A percentile compares a stretch with the other conserved stretches of the same genome.
Evolutionary conservation across 1,140 invertebrate genomes (phyloP).

Genomic region (Holcopasites calliopsidis): DNA sequence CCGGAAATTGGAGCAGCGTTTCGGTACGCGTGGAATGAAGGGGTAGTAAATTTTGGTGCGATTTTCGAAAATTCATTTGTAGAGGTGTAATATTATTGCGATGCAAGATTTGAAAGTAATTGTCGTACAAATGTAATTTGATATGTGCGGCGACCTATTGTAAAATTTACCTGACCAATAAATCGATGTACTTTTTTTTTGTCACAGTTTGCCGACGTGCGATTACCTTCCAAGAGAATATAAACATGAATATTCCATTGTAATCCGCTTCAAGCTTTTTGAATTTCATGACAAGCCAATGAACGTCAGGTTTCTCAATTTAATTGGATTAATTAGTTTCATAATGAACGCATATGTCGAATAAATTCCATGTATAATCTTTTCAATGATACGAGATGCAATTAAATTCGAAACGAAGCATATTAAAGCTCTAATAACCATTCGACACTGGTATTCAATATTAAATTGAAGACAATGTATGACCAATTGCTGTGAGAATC

Average conservation of each 20-base stretch:
- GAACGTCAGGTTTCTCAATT: not conserved
- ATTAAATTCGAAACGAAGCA: not conserved
- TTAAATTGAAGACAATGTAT: too few relatives aligned
- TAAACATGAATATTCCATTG: not conserved
- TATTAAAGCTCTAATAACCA: not conserved
- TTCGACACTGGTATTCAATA: not conserved
- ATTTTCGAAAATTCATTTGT: too few relatives aligned
- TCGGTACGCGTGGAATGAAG: not conserved
- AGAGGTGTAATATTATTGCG: too few relatives aligned
- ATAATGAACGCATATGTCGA: too few relatives aligned
- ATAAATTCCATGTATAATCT: not conserved
- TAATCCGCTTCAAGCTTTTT: not conserved
- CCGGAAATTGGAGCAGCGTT: slow-evolving; percentile 2
- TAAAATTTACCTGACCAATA: not conserved
- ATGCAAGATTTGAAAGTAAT: too few relatives aligned
- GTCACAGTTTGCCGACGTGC: not conserved
- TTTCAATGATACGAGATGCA: not conserved
- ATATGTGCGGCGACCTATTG: not conserved
- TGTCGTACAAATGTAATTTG: too few relatives aligned
- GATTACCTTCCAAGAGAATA: not conserved
- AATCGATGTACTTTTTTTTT: not conserved
- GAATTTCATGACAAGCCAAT: not conserved
- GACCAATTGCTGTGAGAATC: too few relatives aligned
- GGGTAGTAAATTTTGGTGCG: not conserved
- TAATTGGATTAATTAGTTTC: not conserved